A percentile compares a stretch with the other conserved stretches of the same genome.
These are phyloP conservation scores for Apotomis capreana DNA, from an alignment of 2,888 invertebrate genomes.

Conservation along the genomic window DNA sequence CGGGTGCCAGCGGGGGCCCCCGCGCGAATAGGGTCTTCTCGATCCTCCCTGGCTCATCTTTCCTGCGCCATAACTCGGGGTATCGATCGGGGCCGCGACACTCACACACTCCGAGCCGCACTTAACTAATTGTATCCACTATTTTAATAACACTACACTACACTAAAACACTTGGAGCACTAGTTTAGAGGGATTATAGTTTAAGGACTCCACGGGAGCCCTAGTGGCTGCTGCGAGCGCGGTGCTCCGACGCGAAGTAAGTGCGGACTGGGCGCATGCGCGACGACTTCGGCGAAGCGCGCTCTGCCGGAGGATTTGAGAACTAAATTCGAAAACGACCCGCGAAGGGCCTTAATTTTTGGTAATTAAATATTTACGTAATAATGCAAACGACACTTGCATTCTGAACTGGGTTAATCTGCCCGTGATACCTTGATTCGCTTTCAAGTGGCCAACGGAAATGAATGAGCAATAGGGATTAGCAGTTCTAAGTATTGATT, in stretches of 20 bases:
- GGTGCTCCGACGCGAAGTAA: constrained; percentile 70
- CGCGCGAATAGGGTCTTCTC: constrained; percentile 76
- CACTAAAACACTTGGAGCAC: constrained; percentile 64
- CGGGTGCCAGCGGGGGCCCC: constrained; percentile 79
- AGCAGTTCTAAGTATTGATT: constrained; percentile 67
- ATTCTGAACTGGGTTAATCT: constrained; percentile 29
- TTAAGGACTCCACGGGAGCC: constrained; percentile 56
- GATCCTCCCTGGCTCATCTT: constrained; percentile 80
- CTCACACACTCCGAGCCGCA: constrained; percentile 53
- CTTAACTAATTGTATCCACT: constrained; percentile 48
- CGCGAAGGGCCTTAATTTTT: constrained; percentile 60
- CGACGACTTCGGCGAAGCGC: constrained; percentile 62
- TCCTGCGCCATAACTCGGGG: constrained; percentile 66
- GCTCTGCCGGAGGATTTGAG: constrained; percentile 54
- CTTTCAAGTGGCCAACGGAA: not conserved
- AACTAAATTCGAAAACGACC: constrained; percentile 64
- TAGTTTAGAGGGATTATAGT: constrained; percentile 46
- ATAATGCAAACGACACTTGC: constrained; percentile 43
- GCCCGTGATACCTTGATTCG: not conserved
- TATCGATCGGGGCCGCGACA: constrained; percentile 71
- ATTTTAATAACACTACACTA: constrained; percentile 56
- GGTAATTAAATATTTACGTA: constrained; percentile 51
- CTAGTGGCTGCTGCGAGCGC: constrained; percentile 63
- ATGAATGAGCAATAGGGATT: constrained; percentile 43
- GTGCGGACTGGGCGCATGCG: constrained; percentile 68